A percentile compares a stretch with the other conserved stretches of the same genome.
phyloP scores from a whole-genome alignment of 1,140 invertebrate species.

The Mya arenaria region DNA sequence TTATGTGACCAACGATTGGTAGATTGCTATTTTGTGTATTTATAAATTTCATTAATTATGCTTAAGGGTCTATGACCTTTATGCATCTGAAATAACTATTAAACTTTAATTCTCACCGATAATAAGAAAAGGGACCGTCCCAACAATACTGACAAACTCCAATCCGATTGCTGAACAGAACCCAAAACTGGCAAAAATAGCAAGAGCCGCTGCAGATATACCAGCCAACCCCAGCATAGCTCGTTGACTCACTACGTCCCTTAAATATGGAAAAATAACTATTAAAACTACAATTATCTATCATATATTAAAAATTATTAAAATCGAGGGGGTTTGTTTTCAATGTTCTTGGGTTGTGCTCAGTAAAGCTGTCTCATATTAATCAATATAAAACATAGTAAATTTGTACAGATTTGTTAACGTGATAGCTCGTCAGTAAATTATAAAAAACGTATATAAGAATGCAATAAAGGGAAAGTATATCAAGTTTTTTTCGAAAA shows the following conservation, averaged over 20 bases:
- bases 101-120: slow-evolving; percentile 89
- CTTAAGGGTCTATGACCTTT: too few species aligned
- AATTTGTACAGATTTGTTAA: background rate
- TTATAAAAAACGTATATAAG: too few species aligned
- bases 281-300: too few species aligned
- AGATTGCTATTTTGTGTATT: too few species aligned
- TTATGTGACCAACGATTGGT: too few species aligned
- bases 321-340: background rate
- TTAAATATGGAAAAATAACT: background rate
- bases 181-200: slow-evolving; percentile 94
- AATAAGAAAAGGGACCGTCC: slow-evolving; percentile 97
- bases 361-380: too few species aligned
- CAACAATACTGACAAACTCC: slow-evolving; percentile 97
- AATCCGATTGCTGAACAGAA: slow-evolving; percentile 94
- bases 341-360: background rate
- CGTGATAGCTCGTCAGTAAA: background rate
- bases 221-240: slow-evolving; percentile 95
- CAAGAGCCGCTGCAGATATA: slow-evolving; percentile 94
- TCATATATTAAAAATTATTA: background rate
- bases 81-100: too few species aligned
- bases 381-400: background rate
- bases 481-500: too few species aligned
- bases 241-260: slow-evolving; percentile 86
- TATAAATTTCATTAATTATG: too few species aligned
- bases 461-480: too few species aligned